Evolutionary conservation across 2,888 invertebrate genomes (phyloP).

Genomic region (Smittia aterrima): DNA sequence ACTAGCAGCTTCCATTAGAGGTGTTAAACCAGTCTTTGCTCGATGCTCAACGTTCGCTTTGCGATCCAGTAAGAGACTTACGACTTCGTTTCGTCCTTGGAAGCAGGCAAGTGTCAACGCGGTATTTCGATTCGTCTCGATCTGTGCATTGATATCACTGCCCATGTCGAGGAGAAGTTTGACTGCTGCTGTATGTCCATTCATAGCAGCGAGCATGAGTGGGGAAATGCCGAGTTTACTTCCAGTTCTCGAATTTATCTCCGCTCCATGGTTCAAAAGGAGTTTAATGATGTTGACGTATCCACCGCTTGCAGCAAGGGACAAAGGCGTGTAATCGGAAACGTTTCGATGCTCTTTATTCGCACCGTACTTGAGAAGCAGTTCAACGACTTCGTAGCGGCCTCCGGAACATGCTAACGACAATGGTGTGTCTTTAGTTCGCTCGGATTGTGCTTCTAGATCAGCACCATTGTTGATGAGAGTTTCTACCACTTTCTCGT

Average conservation of each 20-base stretch:
- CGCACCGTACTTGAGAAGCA: slow-evolving; percentile 82
- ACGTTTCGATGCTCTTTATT: slow-evolving; percentile 99
- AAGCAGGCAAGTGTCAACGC: slow-evolving; percentile 98
- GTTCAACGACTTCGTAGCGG: slow-evolving; percentile 92
- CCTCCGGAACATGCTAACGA: slow-evolving; percentile 97
- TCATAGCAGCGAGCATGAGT: slow-evolving; percentile 99
- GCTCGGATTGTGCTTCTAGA: slow-evolving; percentile 97
- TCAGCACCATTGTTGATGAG: slow-evolving; percentile 93
- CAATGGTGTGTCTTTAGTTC: slow-evolving; percentile 97
- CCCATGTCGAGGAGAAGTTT: slow-evolving; percentile 94
- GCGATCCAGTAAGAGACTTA: slow-evolving; percentile 89
- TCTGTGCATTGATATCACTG: slow-evolving; percentile 98
- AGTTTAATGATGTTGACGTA: slow-evolving; percentile 98
- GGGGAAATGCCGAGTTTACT: slow-evolving; percentile 98
- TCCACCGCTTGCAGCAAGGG: slow-evolving; percentile 96
- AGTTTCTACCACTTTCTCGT: slow-evolving; percentile 84
- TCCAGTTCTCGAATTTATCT: slow-evolving; percentile 96
- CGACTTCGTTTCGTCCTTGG: slow-evolving; percentile 98
- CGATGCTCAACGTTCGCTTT: slow-evolving; percentile 99
- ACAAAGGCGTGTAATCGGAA: slow-evolving; percentile 98
- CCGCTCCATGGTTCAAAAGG: slow-evolving; percentile 89
- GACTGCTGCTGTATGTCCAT: slow-evolving; percentile 94
- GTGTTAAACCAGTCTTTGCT: slow-evolving; percentile 98
- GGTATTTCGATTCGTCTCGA: slow-evolving; percentile 98
- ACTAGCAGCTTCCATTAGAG: slow-evolving; percentile 98